phyloP scores from a whole-genome alignment of 64 coral and sea anemone genomes.

The Dendronephthya gigantea region DNA sequence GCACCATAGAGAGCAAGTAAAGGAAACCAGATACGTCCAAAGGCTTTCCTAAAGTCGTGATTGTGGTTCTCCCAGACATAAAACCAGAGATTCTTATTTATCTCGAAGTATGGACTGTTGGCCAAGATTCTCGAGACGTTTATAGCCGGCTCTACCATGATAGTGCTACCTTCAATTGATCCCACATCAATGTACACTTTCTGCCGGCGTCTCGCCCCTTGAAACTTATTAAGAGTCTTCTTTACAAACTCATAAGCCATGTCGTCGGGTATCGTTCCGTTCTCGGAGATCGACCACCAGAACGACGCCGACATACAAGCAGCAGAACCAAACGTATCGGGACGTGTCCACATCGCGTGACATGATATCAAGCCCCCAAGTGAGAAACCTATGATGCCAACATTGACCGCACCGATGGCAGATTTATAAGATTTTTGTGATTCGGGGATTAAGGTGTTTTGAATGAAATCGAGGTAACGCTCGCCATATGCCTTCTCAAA shows the following conservation, averaged over 20 bases:
- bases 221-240: conserved; percentile 22
- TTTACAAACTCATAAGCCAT: conserved; percentile 33
- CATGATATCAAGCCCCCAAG: conserved; percentile 40
- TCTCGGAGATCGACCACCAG: conserved; percentile 42
- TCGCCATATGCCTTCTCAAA: not conserved
- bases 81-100: conserved; percentile 36
- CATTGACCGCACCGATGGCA: not conserved
- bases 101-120: conserved; percentile 34
- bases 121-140: conserved; percentile 21
- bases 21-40: conserved; percentile 30
- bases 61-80: conserved; percentile 15
- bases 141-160: conserved; percentile 37
- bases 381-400: conserved; percentile 47
- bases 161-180: not conserved
- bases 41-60: not conserved
- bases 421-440: conserved; percentile 15
- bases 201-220: conserved; percentile 18
- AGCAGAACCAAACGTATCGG: conserved; percentile 28
- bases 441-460: conserved; percentile 12
- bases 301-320: conserved; percentile 41
- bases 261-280: conserved; percentile 12
- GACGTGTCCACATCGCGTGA: conserved; percentile 46
- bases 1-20: conserved; percentile 32
- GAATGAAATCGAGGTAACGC: conserved; percentile 38
- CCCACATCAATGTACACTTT: conserved; percentile 45